Percentiles rank a stretch among this genome's conserved stretches.
phyloP scores from a whole-genome alignment of 2,113 vertebrate species.

The Rhagologus leucostigma region DNA sequence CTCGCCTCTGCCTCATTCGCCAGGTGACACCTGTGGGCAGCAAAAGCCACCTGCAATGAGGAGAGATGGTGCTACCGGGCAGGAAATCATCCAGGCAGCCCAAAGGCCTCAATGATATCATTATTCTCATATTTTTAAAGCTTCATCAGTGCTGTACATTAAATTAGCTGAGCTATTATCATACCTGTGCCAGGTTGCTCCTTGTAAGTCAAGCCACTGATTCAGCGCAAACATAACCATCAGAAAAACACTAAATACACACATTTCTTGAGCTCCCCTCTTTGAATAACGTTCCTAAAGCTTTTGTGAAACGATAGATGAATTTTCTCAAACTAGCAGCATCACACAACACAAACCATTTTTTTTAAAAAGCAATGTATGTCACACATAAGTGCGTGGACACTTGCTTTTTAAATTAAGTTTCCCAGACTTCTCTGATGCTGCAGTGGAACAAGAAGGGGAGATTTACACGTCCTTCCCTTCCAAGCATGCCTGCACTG shows the following conservation, averaged over 20 bases:
- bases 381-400: fast-evolving
- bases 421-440: not conserved
- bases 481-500: not conserved
- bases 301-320: not conserved
- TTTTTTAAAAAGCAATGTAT: not conserved
- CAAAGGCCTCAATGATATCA: not conserved
- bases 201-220: not conserved
- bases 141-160: not conserved
- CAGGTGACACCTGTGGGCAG: not conserved
- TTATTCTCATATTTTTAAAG: not conserved
- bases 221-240: not conserved
- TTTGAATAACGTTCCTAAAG: not conserved
- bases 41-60: not conserved
- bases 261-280: not conserved
- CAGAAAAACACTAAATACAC: not conserved
- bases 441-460: not conserved
- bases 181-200: not conserved
- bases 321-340: not conserved
- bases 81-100: not conserved
- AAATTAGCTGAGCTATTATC: not conserved
- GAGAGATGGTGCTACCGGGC: not conserved
- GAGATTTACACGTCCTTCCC: not conserved
- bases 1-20: not conserved
- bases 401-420: not conserved
- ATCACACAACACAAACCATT: not conserved